A percentile compares a stretch with the other conserved stretches of the same genome.
Conservation (phyloP, 2,113 vertebrate species). For the Falco punctatus region DNA sequence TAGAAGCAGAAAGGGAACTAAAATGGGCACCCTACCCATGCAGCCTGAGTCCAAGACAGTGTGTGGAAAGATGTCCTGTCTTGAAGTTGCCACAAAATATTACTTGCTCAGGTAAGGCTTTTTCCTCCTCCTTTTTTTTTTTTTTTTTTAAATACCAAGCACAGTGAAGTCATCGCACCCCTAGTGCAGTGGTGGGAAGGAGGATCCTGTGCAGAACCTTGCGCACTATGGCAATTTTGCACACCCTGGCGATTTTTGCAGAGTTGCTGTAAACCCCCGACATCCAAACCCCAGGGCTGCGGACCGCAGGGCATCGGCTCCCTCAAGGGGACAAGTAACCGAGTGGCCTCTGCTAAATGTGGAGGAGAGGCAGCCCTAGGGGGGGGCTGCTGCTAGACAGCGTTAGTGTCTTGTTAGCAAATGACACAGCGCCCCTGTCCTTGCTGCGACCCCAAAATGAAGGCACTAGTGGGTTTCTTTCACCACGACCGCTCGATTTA, state of each 20-base stretch:
- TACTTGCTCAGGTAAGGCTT: not conserved
- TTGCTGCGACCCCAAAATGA: not conserved
- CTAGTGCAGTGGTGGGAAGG: not conserved
- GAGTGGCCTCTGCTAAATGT: not conserved
- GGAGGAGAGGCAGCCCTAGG: not conserved
- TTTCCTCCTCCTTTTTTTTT: fast-evolving
- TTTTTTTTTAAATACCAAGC: not conserved
- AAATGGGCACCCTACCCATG: not conserved
- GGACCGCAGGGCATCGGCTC: not conserved
- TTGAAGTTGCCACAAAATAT: not conserved
- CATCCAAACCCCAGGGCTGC: fast-evolving
- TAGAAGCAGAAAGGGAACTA: not conserved
- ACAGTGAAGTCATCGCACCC: not conserved
- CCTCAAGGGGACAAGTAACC: not conserved
- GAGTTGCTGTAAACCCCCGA: not conserved
- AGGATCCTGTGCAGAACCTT: not conserved
- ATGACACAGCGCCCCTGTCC: not conserved
- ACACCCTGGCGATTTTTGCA: no score
- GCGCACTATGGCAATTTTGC: fast-evolving
- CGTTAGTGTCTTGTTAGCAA: not conserved
- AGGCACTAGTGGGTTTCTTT: not conserved
- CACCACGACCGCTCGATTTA: not conserved
- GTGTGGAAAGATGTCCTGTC: not conserved
- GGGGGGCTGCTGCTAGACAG: not conserved
- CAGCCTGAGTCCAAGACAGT: not conserved